Percentiles rank a stretch among this genome's conserved stretches.
Conservation (phyloP, 2,113 vertebrate species). For the Pogonocichla stellata region DNA sequence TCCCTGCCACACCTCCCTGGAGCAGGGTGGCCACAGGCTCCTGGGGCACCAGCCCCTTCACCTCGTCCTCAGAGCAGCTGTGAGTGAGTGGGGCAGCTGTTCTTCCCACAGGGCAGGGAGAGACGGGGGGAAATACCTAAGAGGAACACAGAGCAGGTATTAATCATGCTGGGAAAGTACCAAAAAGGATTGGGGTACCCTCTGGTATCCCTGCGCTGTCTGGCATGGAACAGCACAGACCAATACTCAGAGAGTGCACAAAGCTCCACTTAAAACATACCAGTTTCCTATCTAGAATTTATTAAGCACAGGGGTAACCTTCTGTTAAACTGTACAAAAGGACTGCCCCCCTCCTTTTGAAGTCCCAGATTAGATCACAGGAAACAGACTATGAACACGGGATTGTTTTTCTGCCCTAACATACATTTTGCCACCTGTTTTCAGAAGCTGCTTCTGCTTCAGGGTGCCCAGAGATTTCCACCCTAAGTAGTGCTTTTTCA, state of each 20-base stretch:
- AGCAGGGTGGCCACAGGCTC: neutral
- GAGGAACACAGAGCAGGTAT: neutral
- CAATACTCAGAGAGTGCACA: neutral
- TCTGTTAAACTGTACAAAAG: neutral
- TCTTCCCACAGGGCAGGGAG: neutral
- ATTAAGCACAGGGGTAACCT: neutral
- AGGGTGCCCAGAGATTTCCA: neutral
- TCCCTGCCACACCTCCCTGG: neutral
- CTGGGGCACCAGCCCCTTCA: neutral
- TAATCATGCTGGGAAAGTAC: neutral
- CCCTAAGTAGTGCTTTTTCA: neutral
- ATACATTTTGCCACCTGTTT: neutral
- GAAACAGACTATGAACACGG: neutral
- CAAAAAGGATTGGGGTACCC: neutral
- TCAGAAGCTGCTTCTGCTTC: neutral
- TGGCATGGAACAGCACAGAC: neutral
- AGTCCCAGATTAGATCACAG: neutral
- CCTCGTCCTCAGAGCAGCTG: neutral
- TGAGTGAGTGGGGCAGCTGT: neutral
- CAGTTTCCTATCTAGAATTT: neutral
- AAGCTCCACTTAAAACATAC: neutral
- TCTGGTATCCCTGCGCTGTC: neutral
- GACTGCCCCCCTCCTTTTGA: neutral
- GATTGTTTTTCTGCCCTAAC: neutral
- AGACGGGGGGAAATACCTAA: accelerated